These are phyloP conservation scores for Laterallus jamaicensis DNA, from an alignment of 2,113 vertebrate genomes.

Conservation along the genomic window DNA sequence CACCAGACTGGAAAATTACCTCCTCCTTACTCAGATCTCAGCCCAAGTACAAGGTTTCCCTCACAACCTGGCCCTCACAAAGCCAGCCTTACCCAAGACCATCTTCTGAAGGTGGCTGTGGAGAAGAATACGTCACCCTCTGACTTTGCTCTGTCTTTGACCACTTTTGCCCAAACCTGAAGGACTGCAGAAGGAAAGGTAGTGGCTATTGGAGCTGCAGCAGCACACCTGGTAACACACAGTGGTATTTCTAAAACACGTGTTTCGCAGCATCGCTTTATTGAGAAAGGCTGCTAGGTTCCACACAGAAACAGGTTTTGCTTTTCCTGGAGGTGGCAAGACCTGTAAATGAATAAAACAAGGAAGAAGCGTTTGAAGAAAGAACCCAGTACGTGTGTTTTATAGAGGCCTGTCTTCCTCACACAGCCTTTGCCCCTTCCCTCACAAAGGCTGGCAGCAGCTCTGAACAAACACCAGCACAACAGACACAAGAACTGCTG, in stretches of 20 bases:
- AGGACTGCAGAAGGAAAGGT: neutral
- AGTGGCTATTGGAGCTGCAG: neutral
- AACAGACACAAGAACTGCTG: neutral
- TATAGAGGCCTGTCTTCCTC: neutral
- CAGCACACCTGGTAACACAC: neutral
- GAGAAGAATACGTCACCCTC: neutral
- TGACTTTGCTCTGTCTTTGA: neutral
- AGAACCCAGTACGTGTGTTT: neutral
- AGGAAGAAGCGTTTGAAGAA: neutral
- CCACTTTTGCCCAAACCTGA: neutral
- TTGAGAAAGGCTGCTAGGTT: neutral
- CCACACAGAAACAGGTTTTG: neutral
- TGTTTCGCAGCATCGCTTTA: neutral
- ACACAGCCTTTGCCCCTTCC: neutral
- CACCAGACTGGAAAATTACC: neutral
- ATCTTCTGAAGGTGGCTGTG: neutral
- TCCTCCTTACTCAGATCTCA: neutral
- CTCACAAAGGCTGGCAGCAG: fast-evolving
- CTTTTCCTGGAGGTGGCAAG: neutral
- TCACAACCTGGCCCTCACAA: neutral
- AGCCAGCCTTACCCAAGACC: fast-evolving
- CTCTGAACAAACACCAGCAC: neutral
- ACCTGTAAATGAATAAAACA: neutral
- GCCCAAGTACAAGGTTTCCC: neutral
- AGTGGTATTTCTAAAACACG: neutral